Conservation (phyloP, 2,888 invertebrate species). For the Lampropteryx suffumata region DNA sequence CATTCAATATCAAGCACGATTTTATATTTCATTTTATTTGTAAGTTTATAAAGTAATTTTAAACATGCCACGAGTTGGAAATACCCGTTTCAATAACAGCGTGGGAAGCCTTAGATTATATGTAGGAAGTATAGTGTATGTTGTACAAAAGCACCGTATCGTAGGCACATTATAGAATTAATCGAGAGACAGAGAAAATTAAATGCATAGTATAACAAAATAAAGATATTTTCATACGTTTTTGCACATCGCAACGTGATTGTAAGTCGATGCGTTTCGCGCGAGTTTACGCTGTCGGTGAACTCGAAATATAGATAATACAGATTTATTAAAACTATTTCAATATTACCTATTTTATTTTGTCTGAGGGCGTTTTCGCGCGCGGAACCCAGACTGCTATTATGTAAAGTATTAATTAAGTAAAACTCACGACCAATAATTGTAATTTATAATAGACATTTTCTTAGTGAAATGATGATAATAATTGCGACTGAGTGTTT, state of each 20-base stretch:
- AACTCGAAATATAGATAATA: constrained; percentile 28
- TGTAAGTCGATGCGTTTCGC: constrained; percentile 41
- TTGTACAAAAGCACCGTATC: constrained; percentile 76
- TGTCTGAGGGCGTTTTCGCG: constrained; percentile 41
- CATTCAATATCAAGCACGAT: constrained; percentile 74
- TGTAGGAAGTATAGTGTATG: constrained; percentile 68
- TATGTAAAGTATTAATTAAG: constrained; percentile 60
- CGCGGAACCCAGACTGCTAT: constrained; percentile 51
- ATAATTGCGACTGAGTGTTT: constrained; percentile 78
- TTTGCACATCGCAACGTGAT: constrained; percentile 73
- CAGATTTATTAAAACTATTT: constrained; percentile 27
- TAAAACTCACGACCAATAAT: constrained; percentile 80
- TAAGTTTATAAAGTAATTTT: constrained; percentile 58
- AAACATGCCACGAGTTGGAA: constrained; percentile 37
- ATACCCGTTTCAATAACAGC: constrained; percentile 25
- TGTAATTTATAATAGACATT: constrained; percentile 69
- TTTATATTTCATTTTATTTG: constrained; percentile 62
- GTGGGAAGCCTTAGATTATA: constrained; percentile 58
- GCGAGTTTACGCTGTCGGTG: constrained; percentile 16
- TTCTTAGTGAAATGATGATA: constrained; percentile 75
- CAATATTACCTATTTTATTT: constrained; percentile 18
- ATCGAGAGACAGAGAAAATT: constrained; percentile 65
- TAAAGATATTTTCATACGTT: constrained; percentile 79
- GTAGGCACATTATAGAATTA: constrained; percentile 77
- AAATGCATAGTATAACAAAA: constrained; percentile 68